Base-by-base conservation (phyloP, 64 coral and sea anemone species). In the Montipora cactus region DNA sequence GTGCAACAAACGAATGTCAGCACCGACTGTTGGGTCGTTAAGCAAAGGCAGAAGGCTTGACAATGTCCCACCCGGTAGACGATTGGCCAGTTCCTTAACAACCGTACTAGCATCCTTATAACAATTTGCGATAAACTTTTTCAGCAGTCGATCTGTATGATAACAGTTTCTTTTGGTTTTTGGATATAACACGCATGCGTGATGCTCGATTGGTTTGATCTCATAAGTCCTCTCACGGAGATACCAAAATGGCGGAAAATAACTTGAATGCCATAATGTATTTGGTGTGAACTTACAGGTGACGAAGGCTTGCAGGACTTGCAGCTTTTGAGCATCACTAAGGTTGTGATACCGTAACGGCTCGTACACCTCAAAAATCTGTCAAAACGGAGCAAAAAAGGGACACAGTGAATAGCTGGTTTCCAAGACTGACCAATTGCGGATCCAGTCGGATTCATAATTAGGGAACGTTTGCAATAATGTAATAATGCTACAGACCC, bases 201-300 rank as follows among this genome's bases (percentile, higher is more conserved):
- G 16, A 59, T 86, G n/a, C 66, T 70, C 3, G 47, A 6, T 7
- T 3, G 45, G 64, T 12, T 49, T 47, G 4, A 72, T 44, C 15
- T 10, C 19, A n/a, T 86, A 86, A 16, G 9, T 49, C 18, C 3
- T 70, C 82, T 86, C 45, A 50, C 44, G n/a, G 0, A 86, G 23
- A 19, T 70, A 50, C 82, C 82, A 86, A 71, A 86, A 86, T 70
- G 82, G 82, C 5, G 82, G 82, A 50, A 71, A 86, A 22, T 86
- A 86, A 47, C 44, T 44, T 23, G 67, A 68, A 12, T 70, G 7
- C 82, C 82, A 86, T 50, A 86, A 71, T 8, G 2, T 44, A 11
- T 64, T 71, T 49, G 82, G 46, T 14, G 45, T 20, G 11, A 86
- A 86, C 2, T 72, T 86, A 4, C 62, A 86, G 66, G 64, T 20